Conservation (phyloP, 2,113 vertebrate species). For the Oryzias javanicus region DNA sequence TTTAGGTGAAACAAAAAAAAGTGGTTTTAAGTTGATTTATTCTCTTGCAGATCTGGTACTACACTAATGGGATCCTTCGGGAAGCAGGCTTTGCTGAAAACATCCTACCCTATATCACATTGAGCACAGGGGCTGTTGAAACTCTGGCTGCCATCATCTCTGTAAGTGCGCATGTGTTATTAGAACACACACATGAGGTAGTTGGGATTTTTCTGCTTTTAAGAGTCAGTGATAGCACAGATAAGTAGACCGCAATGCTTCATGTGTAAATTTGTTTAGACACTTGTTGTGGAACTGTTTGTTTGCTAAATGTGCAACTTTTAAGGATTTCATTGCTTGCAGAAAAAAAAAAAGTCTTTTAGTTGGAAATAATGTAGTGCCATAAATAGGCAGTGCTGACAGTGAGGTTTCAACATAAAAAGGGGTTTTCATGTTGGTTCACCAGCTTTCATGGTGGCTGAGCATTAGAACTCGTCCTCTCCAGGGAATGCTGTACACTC, state of each 20-base stretch:
- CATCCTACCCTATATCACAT: conserved; percentile 86
- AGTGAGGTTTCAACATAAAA: neutral
- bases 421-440: neutral
- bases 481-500: neutral
- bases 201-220: conserved; percentile 4
- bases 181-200: conserved; percentile 1
- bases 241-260: neutral
- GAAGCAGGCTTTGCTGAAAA: conserved; percentile 79
- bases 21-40: neutral
- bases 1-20: neutral
- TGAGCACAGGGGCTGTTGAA: conserved; percentile 88
- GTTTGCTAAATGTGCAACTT: too few relatives aligned
- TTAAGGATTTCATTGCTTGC: too few relatives aligned
- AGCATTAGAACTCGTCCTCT: neutral
- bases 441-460: neutral
- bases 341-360: neutral
- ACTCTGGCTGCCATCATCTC: conserved; percentile 86
- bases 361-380: neutral
- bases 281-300: neutral
- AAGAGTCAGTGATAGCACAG: neutral
- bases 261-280: neutral
- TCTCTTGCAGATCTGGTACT: conserved; percentile 90
- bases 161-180: conserved; percentile 77
- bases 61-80: conserved; percentile 88
- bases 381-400: neutral